Evolutionary conservation across 1,140 invertebrate species (phyloP).

Genomic region (Muscidifurax raptorellus): DNA sequence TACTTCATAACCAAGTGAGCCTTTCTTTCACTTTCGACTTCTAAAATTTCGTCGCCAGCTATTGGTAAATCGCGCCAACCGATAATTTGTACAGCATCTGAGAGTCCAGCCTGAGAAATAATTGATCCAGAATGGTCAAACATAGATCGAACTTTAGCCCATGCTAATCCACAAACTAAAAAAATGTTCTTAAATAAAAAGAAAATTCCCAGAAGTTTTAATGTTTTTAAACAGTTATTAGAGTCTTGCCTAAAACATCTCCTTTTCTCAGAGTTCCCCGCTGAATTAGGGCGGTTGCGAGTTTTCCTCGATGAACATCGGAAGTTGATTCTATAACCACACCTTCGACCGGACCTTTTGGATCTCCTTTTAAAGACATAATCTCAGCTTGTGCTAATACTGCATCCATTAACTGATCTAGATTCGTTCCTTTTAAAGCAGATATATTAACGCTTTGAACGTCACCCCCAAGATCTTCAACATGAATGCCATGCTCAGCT

Average conservation of each 20-base stretch:
- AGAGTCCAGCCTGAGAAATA: constrained; percentile 83
- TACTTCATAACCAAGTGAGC: constrained; percentile 83
- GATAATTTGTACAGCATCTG: constrained; percentile 90
- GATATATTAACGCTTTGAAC: constrained; percentile 94
- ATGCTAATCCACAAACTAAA: constrained; percentile 85
- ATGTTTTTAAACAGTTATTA: neutral
- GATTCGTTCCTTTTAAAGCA: constrained; percentile 88
- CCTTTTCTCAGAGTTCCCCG: constrained; percentile 92
- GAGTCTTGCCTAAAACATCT: constrained; percentile 77
- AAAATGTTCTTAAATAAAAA: neutral
- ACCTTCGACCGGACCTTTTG: constrained; percentile 90
- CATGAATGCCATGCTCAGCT: constrained; percentile 84
- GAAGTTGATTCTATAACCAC: constrained; percentile 91
- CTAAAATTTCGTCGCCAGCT: constrained; percentile 90
- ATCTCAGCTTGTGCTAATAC: constrained; percentile 92
- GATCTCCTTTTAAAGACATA: constrained; percentile 89
- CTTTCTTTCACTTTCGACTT: constrained; percentile 87
- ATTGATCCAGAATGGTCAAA: constrained; percentile 86
- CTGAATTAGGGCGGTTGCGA: constrained; percentile 92
- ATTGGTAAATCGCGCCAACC: constrained; percentile 92
- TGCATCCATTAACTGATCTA: constrained; percentile 89
- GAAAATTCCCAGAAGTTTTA: neutral
- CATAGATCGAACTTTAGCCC: constrained; percentile 91
- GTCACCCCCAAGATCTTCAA: constrained; percentile 95
- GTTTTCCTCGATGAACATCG: constrained; percentile 86